Base-by-base conservation (phyloP, 2,888 invertebrate species). In the Xylota segnis region DNA sequence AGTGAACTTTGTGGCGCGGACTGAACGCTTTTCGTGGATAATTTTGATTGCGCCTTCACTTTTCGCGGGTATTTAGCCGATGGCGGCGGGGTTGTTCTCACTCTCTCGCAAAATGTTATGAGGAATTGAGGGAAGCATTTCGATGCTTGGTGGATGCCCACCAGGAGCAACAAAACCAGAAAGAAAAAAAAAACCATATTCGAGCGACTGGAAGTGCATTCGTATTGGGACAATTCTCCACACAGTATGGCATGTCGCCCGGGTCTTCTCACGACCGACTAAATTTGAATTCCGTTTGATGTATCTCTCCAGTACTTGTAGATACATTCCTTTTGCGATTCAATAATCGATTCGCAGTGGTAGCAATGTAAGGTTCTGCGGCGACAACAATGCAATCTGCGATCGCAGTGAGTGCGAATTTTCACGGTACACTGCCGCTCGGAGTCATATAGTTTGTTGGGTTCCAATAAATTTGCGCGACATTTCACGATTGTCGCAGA, bases 401-500 rank as follows among this genome's bases (percentile, higher is more conserved):
- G 77, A 86, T 82, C 86, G 71, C 34, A 66, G 61, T 56, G 72
- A 81, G 81, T 86, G 82, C 76, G 82, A 86, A 86, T 72, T 82
- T 86, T 82, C 81, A 81, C 81, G 84, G 81, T 84, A 72, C 65
- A 59, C 66, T 76, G 66, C 52, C 70, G 84, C 79, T 5, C 12
- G 52, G 52, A 79, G 52, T 70, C 63, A 58, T 32, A 70, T 50
- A 37, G 37, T 37, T 37, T 37, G 65, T 68, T 59, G 47, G 79
- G 70, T 79, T 75, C 52, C 76, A 54, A 82, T 72, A 82, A 86
- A 72, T 68, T 76, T 71, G 76, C 82, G 86, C 82, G 86, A 86
- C 86, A 86, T 86, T 82, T 86, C 86, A 86, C 86, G 86, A 86
- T 77, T 86, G 68, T 82, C 82, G 56, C 76, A 59, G 86, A 77